phyloP scores from a whole-genome alignment of 1,140 invertebrate genomes.

The Goniozus legneri region DNA sequence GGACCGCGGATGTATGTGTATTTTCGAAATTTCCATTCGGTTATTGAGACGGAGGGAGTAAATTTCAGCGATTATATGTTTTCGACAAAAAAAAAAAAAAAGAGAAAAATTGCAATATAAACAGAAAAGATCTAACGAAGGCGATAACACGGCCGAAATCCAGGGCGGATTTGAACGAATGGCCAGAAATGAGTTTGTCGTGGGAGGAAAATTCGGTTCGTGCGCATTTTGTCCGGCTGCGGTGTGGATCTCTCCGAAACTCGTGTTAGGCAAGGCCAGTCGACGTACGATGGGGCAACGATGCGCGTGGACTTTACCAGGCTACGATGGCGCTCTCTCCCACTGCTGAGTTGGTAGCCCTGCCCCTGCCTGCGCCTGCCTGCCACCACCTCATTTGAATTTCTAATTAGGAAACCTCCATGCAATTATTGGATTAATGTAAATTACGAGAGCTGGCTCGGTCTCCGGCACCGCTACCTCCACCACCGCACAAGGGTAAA shows the following conservation, averaged over 20 bases:
- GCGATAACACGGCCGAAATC: too few relatives aligned
- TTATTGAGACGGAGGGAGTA: too few relatives aligned
- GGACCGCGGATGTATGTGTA: too few relatives aligned
- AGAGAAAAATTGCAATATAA: too few relatives aligned
- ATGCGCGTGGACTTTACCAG: conserved; percentile 45
- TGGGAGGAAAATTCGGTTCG: too few relatives aligned
- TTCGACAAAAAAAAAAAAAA: too few relatives aligned
- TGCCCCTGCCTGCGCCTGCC: conserved; percentile 46
- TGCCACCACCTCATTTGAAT: conserved; percentile 83
- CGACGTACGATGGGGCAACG: conserved; percentile 31
- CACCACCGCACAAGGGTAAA: conserved; percentile 50
- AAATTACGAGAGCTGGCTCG: conserved; percentile 79
- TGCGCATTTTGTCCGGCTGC: neutral
- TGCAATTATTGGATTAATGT: conserved; percentile 92
- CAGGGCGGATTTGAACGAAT: too few relatives aligned
- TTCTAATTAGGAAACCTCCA: conserved; percentile 87
- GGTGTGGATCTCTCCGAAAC: conserved; percentile 19
- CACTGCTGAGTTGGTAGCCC: conserved; percentile 53
- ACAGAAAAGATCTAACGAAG: too few relatives aligned
- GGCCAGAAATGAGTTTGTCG: too few relatives aligned
- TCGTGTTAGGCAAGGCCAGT: conserved; percentile 32
- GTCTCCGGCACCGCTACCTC: conserved; percentile 53
- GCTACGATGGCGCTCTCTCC: conserved; percentile 38
- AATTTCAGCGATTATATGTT: too few relatives aligned
- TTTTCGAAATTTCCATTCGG: too few relatives aligned